Evolutionary conservation across 2,113 vertebrate species (phyloP).

Genomic region (Xenopus laevis): DNA sequence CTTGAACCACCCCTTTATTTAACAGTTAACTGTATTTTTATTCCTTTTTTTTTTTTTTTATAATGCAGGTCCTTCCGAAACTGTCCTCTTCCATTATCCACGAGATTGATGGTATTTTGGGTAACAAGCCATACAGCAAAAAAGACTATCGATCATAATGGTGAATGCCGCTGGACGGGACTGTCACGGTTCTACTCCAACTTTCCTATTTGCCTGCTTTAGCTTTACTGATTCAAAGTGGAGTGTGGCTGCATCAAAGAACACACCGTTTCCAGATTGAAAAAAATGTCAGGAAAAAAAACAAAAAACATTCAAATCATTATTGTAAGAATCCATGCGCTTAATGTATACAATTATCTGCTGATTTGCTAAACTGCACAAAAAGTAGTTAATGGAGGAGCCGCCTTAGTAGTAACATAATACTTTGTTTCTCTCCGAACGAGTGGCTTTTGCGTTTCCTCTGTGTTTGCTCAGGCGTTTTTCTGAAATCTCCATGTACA

Average conservation of each 20-base stretch:
- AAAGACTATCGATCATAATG: slow-evolving; percentile 97
- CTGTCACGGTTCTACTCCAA: slow-evolving; percentile 46
- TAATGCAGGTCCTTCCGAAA: slow-evolving; percentile 89
- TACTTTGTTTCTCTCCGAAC: neutral
- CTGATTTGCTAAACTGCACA: slow-evolving; percentile 34
- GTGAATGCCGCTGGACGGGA: slow-evolving; percentile 30
- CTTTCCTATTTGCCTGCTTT: slow-evolving; percentile 74
- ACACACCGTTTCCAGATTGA: slow-evolving; percentile 3
- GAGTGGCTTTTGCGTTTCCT: neutral
- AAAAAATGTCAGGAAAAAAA: neutral
- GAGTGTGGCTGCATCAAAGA: slow-evolving; percentile 51
- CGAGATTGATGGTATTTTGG: slow-evolving; percentile 97
- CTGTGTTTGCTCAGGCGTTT: neutral
- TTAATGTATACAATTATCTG: slow-evolving; percentile 35
- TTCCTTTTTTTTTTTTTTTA: no score
- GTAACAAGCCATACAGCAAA: slow-evolving; percentile 99
- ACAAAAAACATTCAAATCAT: slow-evolving; percentile 24
- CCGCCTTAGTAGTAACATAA: neutral
- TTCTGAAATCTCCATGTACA: neutral
- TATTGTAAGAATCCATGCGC: slow-evolving; percentile 41
- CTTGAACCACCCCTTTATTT: no score
- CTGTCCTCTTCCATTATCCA: slow-evolving; percentile 93
- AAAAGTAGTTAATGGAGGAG: slow-evolving; percentile 4
- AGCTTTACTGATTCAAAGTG: slow-evolving; percentile 69
- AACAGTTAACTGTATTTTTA: no score